Percentiles rank a stretch among this genome's conserved stretches.
Evolutionary conservation across 2,888 invertebrate genomes (phyloP).

Genomic region (Meta bourneti): DNA sequence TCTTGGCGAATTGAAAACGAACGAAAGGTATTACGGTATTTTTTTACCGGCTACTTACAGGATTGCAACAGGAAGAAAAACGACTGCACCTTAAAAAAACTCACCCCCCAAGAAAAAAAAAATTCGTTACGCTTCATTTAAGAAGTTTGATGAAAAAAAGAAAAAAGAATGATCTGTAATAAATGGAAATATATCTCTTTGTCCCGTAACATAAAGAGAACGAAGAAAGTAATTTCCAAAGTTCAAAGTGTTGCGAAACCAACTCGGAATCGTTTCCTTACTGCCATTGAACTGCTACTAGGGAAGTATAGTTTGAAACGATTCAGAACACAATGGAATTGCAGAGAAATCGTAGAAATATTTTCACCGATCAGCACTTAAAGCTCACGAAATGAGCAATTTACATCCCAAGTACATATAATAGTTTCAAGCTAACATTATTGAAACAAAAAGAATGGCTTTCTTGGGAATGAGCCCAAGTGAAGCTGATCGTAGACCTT

Average conservation of each 20-base stretch:
- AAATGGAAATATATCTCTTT: neutral
- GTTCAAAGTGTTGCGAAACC: neutral
- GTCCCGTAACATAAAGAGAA: neutral
- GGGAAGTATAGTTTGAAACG: neutral
- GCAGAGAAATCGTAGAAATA: neutral
- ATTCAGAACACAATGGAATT: neutral
- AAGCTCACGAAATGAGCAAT: neutral
- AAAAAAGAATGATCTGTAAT: neutral
- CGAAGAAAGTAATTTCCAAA: neutral
- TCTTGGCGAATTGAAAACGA: too few relatives aligned
- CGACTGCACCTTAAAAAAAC: neutral
- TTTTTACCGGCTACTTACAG: neutral
- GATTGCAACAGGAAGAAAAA: neutral
- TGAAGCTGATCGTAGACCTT: neutral
- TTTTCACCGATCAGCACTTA: neutral
- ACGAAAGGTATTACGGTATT: neutral
- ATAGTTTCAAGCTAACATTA: neutral
- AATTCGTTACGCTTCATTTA: neutral
- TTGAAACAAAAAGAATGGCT: neutral
- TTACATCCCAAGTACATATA: neutral
- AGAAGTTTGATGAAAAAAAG: neutral
- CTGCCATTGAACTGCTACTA: neutral
- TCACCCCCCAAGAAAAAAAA: neutral
- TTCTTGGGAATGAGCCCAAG: neutral
- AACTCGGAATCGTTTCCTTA: neutral